phyloP scores from a whole-genome alignment of 1,140 invertebrate species.

The Leptinotarsa undecemlineata region DNA sequence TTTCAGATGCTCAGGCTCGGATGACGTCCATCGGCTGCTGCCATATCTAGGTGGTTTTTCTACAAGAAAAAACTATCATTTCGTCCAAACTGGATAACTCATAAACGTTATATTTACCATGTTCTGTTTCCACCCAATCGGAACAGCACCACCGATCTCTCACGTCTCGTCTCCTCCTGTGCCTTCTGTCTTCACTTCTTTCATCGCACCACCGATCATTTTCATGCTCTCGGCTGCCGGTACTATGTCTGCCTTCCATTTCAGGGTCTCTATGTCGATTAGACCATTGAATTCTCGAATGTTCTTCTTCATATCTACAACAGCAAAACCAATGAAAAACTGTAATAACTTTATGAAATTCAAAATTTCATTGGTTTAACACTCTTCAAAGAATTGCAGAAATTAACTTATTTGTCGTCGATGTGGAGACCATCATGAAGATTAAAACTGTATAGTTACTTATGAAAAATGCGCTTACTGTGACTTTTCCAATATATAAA shows the following conservation, averaged over 20 bases:
- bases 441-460: too few species aligned
- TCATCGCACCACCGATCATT: slow-evolving; percentile 47
- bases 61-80: slow-evolving; percentile 26
- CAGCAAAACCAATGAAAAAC: too few species aligned
- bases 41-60: slow-evolving; percentile 46
- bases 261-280: slow-evolving; percentile 46
- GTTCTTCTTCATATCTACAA: slow-evolving; percentile 48
- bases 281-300: slow-evolving; percentile 44
- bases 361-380: too few species aligned
- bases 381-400: too few species aligned
- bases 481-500: not conserved
- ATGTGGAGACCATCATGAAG: too few species aligned
- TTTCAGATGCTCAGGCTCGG: slow-evolving; percentile 33
- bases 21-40: slow-evolving; percentile 34
- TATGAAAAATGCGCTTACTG: too few species aligned
- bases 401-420: too few species aligned
- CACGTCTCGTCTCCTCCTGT: slow-evolving; percentile 42
- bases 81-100: not conserved
- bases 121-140: slow-evolving; percentile 50
- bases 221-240: slow-evolving; percentile 41
- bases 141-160: slow-evolving; percentile 53
- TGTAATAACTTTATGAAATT: too few species aligned
- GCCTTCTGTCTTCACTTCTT: slow-evolving; percentile 43
- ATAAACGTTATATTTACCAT: slow-evolving; percentile 31
- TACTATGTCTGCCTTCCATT: slow-evolving; percentile 39